Base-by-base conservation (phyloP, 2,888 invertebrate species). In the Hydriomena furcata region DNA sequence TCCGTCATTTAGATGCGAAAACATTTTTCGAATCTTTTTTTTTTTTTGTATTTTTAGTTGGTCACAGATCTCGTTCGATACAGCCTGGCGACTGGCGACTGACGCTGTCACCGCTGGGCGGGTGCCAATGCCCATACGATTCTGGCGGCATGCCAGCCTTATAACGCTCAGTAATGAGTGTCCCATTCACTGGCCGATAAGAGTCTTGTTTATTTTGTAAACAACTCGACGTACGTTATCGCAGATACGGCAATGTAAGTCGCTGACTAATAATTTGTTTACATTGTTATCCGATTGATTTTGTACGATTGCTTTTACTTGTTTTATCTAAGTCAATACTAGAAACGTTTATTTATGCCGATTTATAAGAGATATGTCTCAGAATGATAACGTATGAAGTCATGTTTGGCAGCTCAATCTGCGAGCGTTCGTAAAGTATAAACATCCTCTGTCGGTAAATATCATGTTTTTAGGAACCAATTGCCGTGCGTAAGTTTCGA, bases 191-290 rank as follows among this genome's bases (percentile, higher is more conserved):
- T 48, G 58, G 57, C 54, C 35, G 82, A 80, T 81, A 79, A 75
- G 61, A 48, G 59, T 32, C 56, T 63, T 68, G 76, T 79, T 82
- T 84, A 80, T 83, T 84, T 82, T 84, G 86, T 88, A 88, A 88
- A 87, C 86, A 87, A 76, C 17, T 25, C 61, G 60, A n/a, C 69
- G 74, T 71, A 70, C 64, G 66, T 71, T 78, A 80, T 76, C 76
- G 13, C 34, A 36, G 41, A 24, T 11, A 13, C 35, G 55, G 54
- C 58, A 47, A 51, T 37, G 28, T 12, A 8, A 27, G 17, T n/a
- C 43, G 40, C 31, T 34, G 34, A 37, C 36, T 53, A 37, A 41
- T 50, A n/a, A 20, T 45, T 41, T 52, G 47, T 58, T 60, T 55
- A 44, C 58, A 53, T 51, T 42, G 36, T 47, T 56, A 56, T 53